Evolutionary conservation across 2,797 vertebrate species (phyloP).

Genomic region (Halcyon leucocephala): DNA sequence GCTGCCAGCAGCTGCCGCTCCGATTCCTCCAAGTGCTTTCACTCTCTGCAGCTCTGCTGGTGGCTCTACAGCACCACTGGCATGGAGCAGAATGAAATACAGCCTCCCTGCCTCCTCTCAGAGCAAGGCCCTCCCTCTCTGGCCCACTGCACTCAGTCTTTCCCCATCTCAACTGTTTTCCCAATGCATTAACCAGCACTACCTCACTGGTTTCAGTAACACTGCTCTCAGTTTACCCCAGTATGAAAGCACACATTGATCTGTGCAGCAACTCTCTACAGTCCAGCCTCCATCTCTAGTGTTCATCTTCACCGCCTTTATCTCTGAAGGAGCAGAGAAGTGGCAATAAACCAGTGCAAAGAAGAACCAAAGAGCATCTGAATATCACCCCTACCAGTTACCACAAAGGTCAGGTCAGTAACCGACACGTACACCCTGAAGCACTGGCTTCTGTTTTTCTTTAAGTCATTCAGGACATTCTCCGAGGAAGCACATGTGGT

Average conservation of each 20-base stretch:
- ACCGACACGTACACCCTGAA: background rate
- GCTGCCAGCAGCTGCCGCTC: constrained; percentile 36
- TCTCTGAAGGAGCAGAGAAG: background rate
- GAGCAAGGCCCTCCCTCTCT: background rate
- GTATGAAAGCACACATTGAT: background rate
- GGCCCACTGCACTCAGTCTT: background rate
- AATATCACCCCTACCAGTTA: background rate
- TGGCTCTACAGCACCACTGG: constrained; percentile 16
- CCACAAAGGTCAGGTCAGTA: background rate
- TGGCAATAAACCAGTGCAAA: background rate
- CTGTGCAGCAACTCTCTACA: background rate
- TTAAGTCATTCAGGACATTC: background rate
- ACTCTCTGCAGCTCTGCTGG: background rate
- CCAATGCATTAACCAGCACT: background rate
- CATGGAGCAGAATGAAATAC: background rate
- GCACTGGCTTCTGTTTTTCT: background rate
- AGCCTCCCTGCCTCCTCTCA: background rate
- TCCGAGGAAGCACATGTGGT: background rate
- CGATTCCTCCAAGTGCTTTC: background rate
- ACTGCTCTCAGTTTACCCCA: background rate
- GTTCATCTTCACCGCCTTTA: background rate
- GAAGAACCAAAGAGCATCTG: background rate
- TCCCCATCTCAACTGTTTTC: background rate
- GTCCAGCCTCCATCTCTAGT: background rate
- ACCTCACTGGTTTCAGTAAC: background rate